Conservation (phyloP, 2,888 invertebrate species). For the Ochropacha duplaris region DNA sequence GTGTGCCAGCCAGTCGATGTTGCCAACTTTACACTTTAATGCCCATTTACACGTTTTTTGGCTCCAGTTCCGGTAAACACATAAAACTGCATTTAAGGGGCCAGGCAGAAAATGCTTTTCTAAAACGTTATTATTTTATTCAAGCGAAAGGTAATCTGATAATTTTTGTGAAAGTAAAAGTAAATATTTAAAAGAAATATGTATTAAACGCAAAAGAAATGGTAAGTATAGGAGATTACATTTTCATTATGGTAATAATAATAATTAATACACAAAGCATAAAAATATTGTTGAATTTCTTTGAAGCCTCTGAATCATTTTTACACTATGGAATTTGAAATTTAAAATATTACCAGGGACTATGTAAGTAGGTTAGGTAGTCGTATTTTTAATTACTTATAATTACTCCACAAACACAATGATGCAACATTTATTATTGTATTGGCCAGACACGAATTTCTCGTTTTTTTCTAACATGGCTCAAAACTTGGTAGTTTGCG, state of each 20-base stretch:
- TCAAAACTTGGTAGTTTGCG: slow-evolving; percentile 9
- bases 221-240: too few species aligned
- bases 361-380: too few species aligned
- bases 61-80: slow-evolving; percentile 1
- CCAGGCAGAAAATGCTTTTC: not conserved
- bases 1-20: slow-evolving; percentile 19
- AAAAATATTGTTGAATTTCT: too few species aligned
- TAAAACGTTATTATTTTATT: not conserved
- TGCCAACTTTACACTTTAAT: slow-evolving; percentile 30
- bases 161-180: not conserved
- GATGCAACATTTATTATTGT: too few species aligned
- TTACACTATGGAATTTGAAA: too few species aligned
- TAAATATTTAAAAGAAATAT: not conserved
- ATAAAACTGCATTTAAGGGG: not conserved
- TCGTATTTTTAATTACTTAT: too few species aligned
- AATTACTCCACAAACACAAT: not conserved
- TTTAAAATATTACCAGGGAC: too few species aligned
- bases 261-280: too few species aligned
- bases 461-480: not conserved
- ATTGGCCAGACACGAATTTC: too few species aligned
- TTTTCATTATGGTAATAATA: too few species aligned
- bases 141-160: not conserved
- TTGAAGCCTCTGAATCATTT: too few species aligned
- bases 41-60: slow-evolving; percentile 19
- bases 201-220: too few species aligned